phyloP scores from a whole-genome alignment of 2,797 vertebrate genomes.

The Distichodus sexfasciatus region DNA sequence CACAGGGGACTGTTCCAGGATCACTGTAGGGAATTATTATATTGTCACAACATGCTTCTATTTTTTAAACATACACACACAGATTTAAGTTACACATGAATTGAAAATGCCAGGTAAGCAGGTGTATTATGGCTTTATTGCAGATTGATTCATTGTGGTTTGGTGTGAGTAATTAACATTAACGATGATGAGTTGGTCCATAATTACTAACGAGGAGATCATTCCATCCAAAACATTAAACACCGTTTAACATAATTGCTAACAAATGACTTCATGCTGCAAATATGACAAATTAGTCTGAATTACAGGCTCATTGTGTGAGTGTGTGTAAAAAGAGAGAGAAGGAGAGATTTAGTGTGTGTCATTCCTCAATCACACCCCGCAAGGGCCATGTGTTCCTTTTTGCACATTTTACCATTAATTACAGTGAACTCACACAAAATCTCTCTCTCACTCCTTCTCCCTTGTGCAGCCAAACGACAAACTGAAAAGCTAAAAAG shows the following conservation, averaged over 20 bases:
- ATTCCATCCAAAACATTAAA: constrained; percentile 44
- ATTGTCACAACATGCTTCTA: no score
- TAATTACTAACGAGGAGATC: constrained; percentile 39
- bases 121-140: constrained; percentile 6
- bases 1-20: no score
- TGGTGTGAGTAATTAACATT: constrained; percentile 27
- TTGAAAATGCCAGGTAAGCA: not conserved
- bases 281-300: constrained; percentile 23
- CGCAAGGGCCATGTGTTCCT: not conserved
- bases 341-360: not conserved
- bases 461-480: no score
- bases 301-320: constrained; percentile 11
- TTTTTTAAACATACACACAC: no score
- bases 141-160: not conserved
- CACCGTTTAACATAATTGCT: constrained; percentile 40
- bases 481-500: constrained; percentile 5
- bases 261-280: constrained; percentile 22
- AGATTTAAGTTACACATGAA: not conserved
- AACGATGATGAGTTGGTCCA: constrained; percentile 40
- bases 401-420: not conserved
- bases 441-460: no score
- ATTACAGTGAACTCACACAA: no score
- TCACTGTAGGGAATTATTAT: no score
- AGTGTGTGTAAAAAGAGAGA: not conserved
- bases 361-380: no score